Evolutionary conservation across 2,888 invertebrate genomes (phyloP), one percentile per base, ranked within the genome.

Genomic region (Dasysyrphus albostriatus): DNA sequence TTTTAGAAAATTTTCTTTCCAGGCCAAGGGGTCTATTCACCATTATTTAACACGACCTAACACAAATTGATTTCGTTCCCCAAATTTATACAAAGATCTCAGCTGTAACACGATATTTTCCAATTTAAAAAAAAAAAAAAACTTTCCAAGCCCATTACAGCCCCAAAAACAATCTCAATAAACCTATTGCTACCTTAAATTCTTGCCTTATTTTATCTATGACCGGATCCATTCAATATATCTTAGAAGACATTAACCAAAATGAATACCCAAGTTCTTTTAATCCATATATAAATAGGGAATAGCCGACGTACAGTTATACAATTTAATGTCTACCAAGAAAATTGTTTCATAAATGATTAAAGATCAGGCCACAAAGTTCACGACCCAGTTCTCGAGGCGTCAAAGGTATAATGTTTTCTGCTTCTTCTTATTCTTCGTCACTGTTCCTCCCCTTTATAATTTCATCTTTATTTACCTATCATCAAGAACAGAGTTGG

Each of bases 291-390:
- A 24, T 3, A 39, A 42, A 34, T 14, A 42, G 19, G 12, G 12
- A 19, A 24, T 0, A 42, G 19, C 8, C 12, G 32, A 44, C 9
- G 1, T 65, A 59, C 14, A 65, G 56, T 56, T 44, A 24, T 24
- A 54, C 16, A 76, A 44, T 47, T 67, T 67, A 67, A 58, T 67
- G 58, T 12, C 47, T 58, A 67, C 24, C n/a, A 14, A 37, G 14
- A 14, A 49, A 37, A 32, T 42, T 69, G 59, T 19, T 51, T 49
- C n/a, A 69, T 69, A 69, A 77, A 77, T 51, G 24, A 59, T 69
- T 51, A 61, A 69, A 49, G 59, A 69, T 59, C 75, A 58, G 54
- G 34, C 54, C 65, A 59, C 59, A 70, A n/a, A 39, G 59, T 59
- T 70, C 59, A 69, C 77, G 16, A 59, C 58, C 58, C 39, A 16